Evolutionary conservation across 1,140 invertebrate genomes (phyloP).

Genomic region (Aphelenchoides avenae): DNA sequence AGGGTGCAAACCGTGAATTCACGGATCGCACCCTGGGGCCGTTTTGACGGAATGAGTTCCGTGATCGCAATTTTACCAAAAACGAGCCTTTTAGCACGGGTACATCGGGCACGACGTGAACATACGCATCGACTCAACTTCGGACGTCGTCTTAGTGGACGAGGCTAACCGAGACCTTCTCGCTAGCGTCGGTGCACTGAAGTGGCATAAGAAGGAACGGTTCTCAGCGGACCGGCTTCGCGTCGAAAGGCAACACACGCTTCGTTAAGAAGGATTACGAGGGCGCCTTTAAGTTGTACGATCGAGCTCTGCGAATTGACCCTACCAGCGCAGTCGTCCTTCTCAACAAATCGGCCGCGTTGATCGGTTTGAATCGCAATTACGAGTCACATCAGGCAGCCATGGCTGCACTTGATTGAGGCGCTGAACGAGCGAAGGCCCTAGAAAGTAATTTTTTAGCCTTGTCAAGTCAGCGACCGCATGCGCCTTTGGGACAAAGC

Average conservation of each 20-base stretch:
- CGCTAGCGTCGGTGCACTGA: background rate
- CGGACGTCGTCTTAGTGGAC: no score
- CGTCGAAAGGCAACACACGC: background rate
- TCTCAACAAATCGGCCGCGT: slow-evolving; percentile 2
- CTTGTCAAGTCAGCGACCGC: slow-evolving; percentile 1
- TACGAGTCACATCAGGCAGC: slow-evolving; percentile 11
- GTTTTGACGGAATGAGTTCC: no score
- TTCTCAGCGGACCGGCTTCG: slow-evolving; percentile 3
- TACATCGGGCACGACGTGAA: background rate
- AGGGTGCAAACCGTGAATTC: no score
- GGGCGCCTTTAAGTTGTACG: background rate
- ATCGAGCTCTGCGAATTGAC: background rate
- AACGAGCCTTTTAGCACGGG: slow-evolving; percentile 8
- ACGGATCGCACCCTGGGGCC: no score
- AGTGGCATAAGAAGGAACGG: background rate
- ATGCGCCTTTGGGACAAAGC: slow-evolving; percentile 7
- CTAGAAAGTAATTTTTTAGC: background rate
- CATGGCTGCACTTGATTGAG: background rate
- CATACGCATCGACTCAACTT: slow-evolving; percentile 12
- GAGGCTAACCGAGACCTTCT: background rate
- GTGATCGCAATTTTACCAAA: no score
- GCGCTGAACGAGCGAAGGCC: background rate
- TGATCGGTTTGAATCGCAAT: slow-evolving; percentile 1
- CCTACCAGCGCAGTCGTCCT: background rate
- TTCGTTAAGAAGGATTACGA: background rate